Evolutionary conservation across 2,888 invertebrate species (phyloP).

Genomic region (Xestoiulus laeticollis): DNA sequence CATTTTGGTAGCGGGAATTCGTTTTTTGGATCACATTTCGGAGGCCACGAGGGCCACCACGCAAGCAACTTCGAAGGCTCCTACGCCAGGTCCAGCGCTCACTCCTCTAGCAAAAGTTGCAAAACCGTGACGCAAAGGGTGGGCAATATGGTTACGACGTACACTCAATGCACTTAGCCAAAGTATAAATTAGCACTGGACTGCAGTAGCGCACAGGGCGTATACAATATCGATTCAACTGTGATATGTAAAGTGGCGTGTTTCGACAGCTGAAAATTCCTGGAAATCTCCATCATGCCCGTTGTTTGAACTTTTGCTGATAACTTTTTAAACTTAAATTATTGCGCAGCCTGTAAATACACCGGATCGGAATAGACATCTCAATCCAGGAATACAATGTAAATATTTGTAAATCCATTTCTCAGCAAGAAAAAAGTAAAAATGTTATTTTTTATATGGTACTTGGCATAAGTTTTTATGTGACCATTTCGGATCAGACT

Average conservation of each 20-base stretch:
- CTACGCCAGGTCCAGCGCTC: constrained; percentile 19
- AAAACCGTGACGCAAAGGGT: constrained; percentile 62
- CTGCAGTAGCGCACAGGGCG: neutral
- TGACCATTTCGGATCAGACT: too few relatives aligned
- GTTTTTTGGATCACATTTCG: constrained; percentile 61
- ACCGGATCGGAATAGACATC: neutral
- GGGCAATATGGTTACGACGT: constrained; percentile 62
- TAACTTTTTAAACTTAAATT: neutral
- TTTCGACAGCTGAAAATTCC: neutral
- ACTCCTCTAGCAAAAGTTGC: constrained; percentile 58
- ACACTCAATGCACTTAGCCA: constrained; percentile 62
- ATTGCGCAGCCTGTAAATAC: neutral
- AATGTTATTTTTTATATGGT: neutral
- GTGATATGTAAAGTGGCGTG: neutral
- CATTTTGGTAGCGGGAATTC: constrained; percentile 61
- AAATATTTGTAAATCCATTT: neutral
- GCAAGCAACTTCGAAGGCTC: constrained; percentile 42
- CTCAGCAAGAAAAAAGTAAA: neutral
- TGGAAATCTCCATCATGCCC: neutral
- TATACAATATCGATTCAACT: neutral
- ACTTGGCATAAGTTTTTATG: too few relatives aligned
- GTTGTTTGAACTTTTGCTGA: neutral
- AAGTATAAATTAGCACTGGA: neutral
- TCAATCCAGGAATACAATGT: neutral
- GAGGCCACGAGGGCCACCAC: constrained; percentile 55